Percentiles rank a stretch among this genome's conserved stretches.
Conservation (phyloP, 1,140 invertebrate genomes). For the Alviniconcha marisindica region DNA sequence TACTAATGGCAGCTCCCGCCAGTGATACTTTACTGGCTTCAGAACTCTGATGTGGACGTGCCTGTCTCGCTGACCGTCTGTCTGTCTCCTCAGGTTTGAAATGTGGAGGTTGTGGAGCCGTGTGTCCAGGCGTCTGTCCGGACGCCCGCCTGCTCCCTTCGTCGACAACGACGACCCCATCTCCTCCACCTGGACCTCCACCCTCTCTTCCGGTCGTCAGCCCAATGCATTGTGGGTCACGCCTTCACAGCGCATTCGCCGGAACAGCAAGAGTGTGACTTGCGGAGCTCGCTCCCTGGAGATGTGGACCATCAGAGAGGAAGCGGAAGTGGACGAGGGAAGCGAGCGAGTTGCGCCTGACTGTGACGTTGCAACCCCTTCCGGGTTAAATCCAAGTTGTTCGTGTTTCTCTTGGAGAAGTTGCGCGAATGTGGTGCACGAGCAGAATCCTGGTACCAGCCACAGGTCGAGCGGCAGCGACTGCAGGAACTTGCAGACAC, state of each 20-base stretch:
- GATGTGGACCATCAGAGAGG: conserved; percentile 40
- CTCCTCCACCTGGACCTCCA: conserved; percentile 55
- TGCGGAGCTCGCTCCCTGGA: conserved; percentile 1
- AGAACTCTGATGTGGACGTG: too few species aligned
- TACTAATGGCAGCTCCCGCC: too few species aligned
- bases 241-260: background rate
- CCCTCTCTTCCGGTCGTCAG: conserved; percentile 40
- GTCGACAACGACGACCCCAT: conserved; percentile 53
- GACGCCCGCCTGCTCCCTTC: conserved; percentile 30
- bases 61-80: too few species aligned
- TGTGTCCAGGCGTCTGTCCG: conserved; percentile 32
- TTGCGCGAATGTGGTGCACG: too few species aligned
- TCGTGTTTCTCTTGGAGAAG: too few species aligned
- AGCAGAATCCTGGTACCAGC: too few species aligned
- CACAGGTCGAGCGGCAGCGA: too few species aligned
- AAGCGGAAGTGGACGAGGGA: conserved; percentile 29
- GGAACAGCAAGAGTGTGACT: conserved; percentile 5
- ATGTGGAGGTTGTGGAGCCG: conserved; percentile 59
- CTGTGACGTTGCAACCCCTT: background rate
- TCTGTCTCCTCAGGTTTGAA: conserved; percentile 41
- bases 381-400: too few species aligned
- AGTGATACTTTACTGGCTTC: too few species aligned
- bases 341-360: background rate
- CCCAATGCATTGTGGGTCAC: conserved; percentile 9
- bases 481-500: too few species aligned